phyloP scores from a whole-genome alignment of 2,113 vertebrate genomes.

The Malurus alboscapulatus region DNA sequence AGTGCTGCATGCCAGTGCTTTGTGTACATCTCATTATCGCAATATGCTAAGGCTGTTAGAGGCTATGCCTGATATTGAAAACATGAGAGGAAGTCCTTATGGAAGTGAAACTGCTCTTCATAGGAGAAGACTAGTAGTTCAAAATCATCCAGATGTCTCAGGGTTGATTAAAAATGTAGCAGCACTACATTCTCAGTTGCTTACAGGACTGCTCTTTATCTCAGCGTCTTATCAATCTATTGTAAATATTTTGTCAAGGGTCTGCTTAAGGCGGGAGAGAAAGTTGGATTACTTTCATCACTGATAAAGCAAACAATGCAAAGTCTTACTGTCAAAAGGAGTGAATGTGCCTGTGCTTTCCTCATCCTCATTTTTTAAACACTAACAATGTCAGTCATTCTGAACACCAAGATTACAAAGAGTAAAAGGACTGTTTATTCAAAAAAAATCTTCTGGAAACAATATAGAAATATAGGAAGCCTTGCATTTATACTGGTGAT shows the following conservation, averaged over 20 bases:
- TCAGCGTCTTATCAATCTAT: neutral
- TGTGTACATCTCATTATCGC: slow-evolving; percentile 59
- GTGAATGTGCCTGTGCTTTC: slow-evolving; percentile 1
- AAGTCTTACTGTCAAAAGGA: neutral
- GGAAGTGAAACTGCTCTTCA: slow-evolving; percentile 24
- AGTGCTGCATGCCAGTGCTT: slow-evolving; percentile 38
- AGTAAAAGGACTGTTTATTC: slow-evolving; percentile 4
- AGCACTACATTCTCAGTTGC: neutral
- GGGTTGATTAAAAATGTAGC: neutral
- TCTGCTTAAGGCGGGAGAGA: neutral
- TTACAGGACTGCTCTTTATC: neutral
- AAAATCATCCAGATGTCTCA: slow-evolving; percentile 50
- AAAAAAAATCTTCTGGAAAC: neutral
- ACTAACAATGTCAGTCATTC: neutral
- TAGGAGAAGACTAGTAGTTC: slow-evolving; percentile 43
- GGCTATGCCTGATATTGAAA: slow-evolving; percentile 37
- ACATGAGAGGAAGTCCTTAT: slow-evolving; percentile 37
- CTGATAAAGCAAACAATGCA: slow-evolving; percentile 12
- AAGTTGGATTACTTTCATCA: slow-evolving; percentile 25
- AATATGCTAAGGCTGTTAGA: slow-evolving; percentile 40
- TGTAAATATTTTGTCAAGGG: slow-evolving; percentile 42
- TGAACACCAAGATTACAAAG: neutral
- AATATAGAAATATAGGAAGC: slow-evolving; percentile 1
- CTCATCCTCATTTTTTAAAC: neutral
- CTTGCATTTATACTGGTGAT: slow-evolving; percentile 39